Percentiles rank a stretch among this genome's conserved stretches.
Conservation (phyloP, 2,113 vertebrate species). For the Cyanoliseus patagonus region DNA sequence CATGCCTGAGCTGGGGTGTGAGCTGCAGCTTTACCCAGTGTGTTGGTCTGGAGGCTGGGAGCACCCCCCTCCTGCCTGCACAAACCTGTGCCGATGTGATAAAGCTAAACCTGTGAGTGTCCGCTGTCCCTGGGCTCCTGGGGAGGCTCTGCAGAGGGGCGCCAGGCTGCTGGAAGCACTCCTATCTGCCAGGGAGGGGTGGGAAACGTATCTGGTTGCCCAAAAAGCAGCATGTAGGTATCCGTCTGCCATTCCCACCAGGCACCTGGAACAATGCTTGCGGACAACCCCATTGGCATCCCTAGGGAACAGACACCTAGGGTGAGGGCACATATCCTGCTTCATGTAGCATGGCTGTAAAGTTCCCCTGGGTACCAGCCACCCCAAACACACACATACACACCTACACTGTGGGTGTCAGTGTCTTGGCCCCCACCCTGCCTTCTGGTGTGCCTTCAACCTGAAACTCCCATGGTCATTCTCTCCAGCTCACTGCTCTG, state of each 20-base stretch:
- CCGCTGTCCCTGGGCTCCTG: fast-evolving
- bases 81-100: not conserved
- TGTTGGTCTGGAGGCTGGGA: not conserved
- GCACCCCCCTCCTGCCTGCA: fast-evolving
- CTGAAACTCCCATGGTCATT: not conserved
- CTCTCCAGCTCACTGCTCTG: not conserved
- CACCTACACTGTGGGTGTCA: fast-evolving
- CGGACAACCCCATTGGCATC: not conserved
- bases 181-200: not conserved
- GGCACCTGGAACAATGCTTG: not conserved
- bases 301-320: not conserved
- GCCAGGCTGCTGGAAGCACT: not conserved
- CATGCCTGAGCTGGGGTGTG: not conserved
- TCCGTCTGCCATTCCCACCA: not conserved
- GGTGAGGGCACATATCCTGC: not conserved
- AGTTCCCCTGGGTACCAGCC: not conserved
- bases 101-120: not conserved
- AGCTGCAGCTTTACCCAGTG: not conserved
- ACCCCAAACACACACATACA: fast-evolving
- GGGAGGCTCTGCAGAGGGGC: fast-evolving
- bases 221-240: not conserved
- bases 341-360: not conserved
- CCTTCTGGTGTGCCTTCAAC: not conserved
- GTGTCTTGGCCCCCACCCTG: not conserved
- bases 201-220: not conserved